These are phyloP conservation scores for Leptatherina wallacei DNA, from an alignment of 2,797 vertebrate species.

Conservation along the genomic window DNA sequence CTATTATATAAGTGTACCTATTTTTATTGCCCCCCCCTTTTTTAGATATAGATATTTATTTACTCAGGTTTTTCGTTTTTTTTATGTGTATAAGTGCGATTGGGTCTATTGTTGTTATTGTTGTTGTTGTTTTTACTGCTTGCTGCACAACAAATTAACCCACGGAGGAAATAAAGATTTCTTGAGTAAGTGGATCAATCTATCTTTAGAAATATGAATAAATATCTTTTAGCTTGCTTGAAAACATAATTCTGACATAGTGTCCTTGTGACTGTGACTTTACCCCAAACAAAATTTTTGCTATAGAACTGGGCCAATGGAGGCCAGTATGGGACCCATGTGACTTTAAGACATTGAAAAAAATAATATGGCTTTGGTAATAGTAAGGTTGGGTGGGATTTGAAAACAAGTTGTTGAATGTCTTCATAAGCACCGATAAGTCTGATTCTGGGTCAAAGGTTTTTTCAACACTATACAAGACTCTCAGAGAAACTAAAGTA, in stretches of 20 bases:
- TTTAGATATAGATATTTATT: too few species aligned
- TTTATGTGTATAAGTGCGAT: too few species aligned
- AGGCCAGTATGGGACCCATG: neutral
- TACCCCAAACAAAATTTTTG: neutral
- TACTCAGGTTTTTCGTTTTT: too few species aligned
- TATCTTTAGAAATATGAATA: neutral
- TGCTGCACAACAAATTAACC: too few species aligned
- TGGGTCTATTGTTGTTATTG: too few species aligned
- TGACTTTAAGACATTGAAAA: neutral
- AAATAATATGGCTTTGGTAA: neutral
- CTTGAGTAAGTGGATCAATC: neutral
- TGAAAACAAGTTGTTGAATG: too few species aligned
- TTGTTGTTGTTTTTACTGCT: too few species aligned
- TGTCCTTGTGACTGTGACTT: neutral
- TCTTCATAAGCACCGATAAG: too few species aligned
- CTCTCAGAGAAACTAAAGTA: neutral
- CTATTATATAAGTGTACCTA: too few species aligned
- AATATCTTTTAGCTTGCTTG: neutral
- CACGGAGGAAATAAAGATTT: too few species aligned
- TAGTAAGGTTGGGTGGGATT: neutral
- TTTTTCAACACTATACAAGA: neutral
- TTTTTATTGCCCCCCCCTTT: too few species aligned
- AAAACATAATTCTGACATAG: neutral
- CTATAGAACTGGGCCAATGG: neutral
- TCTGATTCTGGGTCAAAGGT: neutral